phyloP scores from a whole-genome alignment of 2,888 invertebrate genomes.

The Folsomia manolachei region DNA sequence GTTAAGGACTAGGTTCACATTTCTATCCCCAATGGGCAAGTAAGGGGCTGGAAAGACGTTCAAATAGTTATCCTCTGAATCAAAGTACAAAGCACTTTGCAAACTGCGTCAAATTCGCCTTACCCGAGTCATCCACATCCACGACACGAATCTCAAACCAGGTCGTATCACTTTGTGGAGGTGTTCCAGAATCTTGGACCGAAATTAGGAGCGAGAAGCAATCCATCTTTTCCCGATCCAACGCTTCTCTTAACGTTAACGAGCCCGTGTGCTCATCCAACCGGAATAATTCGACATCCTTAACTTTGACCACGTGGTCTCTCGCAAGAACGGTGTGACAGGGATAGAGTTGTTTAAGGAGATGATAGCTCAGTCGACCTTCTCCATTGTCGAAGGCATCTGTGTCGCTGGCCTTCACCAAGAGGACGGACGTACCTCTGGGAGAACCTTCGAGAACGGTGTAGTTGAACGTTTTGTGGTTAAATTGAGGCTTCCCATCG shows the following conservation, averaged over 20 bases:
- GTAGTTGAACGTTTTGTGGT: slow-evolving; percentile 50
- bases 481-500: slow-evolving; percentile 52
- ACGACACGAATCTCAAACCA: slow-evolving; percentile 45
- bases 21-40: slow-evolving; percentile 55
- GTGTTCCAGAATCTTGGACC: slow-evolving; percentile 74
- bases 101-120: too few relatives aligned
- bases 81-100: too few relatives aligned
- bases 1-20: slow-evolving; percentile 60
- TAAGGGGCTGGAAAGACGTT: too few relatives aligned
- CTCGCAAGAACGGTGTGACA: slow-evolving; percentile 36
- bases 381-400: slow-evolving; percentile 50
- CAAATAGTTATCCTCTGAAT: too few relatives aligned
- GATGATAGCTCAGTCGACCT: slow-evolving; percentile 41
- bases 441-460: slow-evolving; percentile 52
- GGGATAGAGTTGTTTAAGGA: slow-evolving; percentile 47
- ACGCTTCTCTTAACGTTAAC: slow-evolving; percentile 65
- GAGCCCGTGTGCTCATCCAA: slow-evolving; percentile 66
- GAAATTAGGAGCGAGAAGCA: slow-evolving; percentile 73
- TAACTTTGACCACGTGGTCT: slow-evolving; percentile 32
- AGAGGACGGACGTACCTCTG: slow-evolving; percentile 44
- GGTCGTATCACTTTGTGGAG: slow-evolving; percentile 60
- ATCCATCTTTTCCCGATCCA: slow-evolving; percentile 73
- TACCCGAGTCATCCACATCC: slow-evolving; percentile 78
- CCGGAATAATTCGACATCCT: slow-evolving; percentile 45
- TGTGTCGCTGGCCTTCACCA: slow-evolving; percentile 44